Base-by-base conservation (phyloP, 2,113 vertebrate species). In the Ranitomeya variabilis region DNA sequence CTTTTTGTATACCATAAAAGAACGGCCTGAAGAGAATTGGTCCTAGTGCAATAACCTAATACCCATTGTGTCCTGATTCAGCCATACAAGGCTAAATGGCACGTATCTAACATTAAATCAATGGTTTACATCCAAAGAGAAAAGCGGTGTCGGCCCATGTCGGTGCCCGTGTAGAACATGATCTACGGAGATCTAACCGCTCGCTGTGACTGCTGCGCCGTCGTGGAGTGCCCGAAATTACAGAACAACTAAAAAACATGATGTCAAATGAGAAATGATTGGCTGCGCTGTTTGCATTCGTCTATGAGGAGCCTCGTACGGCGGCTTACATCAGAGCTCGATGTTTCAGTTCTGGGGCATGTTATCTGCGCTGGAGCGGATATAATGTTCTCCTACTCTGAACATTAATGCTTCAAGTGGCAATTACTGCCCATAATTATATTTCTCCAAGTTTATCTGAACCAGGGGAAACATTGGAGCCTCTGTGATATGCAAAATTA, bases 321-420 rank as follows among this genome's bases (percentile, higher is more conserved):
- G 14, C 55, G 54, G 78, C 60, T 52, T 60, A 19, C 45, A 85
- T 57, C 74, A 57, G 62, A 85, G 52, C 83, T 19, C 21, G 83
- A 85, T 85, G 83, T 37, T 85, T 18, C n/a, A 37, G n/a, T 85
- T 71, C 67, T 57, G 67, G 51, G 66, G 66, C 83, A 85, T 66
- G 74, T 78, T 78, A 78, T 78, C 31, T 37, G 21, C 85, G 54
- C 16, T 60, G 54, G 74, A 78, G 85, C 77, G 85, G 31, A 86
- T 69, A 78, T 62, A 86, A 78, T 77, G 69, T 62, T 78, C 59
- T 66, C 74, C 73, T 55, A 60, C 51, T 85, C 54, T n/a, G 45
- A 79, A 60, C 73, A 78, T 78, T 79, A 86, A 79, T 78, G 74
- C 54, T 66, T 62, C 19, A 60, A 76, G 71, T 45, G 71, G 71